Evolutionary conservation across 1,140 invertebrate species (phyloP), one percentile per base, ranked within the genome.

Genomic region (Nephila pilipes): DNA sequence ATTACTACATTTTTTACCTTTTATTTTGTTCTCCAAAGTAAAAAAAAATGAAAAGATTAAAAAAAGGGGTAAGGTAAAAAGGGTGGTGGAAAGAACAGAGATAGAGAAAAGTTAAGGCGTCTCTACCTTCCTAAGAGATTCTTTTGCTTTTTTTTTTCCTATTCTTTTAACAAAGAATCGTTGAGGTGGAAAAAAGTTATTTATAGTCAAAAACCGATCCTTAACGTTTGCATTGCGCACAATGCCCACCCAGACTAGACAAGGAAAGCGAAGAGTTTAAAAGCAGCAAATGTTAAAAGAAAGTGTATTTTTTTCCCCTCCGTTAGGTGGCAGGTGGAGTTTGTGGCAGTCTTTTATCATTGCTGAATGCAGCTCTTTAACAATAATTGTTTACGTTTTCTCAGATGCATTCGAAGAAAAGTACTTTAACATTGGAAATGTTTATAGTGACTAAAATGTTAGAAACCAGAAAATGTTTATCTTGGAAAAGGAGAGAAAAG

Each of bases 181-280:
- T 75, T 60, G 36, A 58, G 25, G 29, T 22, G 16, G 75, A 92
- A 92, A 46, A 69, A 85, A 25, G 90, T 92, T 92, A 92, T 92
- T 92, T 92, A 92, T 92, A 92, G 90, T 92, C 81, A 75, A 65
- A 57, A 75, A 85, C 63, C 90, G 60, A 55, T 92, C 55, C 38
- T 85, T 85, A 69, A 85, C 80, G 80, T 92, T 85, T 69, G 80
- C 90, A 38, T 65, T 92, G 87, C 6, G 57, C 54, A 55, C 65
- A 69, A 46, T 38, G 57, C 57, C 20, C 80, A 55, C 57, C 20
- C 80, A 55, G 22, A 75, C 16, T 12, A 65, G 60, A n/a, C 22
- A 8, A 22, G 60, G 60, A 22, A 22, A 75, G 25, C 16, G 65
- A 75, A 75, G 29, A 75, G 65, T 75, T 75, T 75, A 18, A 75